phyloP scores from a whole-genome alignment of 2,797 vertebrate genomes.

The Iguana delicatissima region DNA sequence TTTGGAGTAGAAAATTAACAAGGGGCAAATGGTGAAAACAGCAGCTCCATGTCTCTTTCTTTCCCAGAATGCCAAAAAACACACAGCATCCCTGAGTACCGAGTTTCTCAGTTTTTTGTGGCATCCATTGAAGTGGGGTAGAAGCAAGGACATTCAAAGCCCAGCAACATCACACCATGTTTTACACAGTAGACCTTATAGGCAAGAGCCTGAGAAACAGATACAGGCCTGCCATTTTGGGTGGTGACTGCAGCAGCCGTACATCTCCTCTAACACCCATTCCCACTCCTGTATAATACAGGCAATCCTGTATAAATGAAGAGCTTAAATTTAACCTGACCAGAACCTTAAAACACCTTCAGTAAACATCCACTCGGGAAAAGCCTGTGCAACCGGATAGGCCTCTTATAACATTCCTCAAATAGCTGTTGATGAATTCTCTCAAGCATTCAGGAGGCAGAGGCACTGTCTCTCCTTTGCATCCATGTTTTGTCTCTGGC shows the following conservation, averaged over 20 bases:
- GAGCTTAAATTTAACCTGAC: neutral
- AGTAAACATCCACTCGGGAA: neutral
- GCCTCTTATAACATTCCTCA: neutral
- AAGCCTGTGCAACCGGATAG: slow-evolving; percentile 23
- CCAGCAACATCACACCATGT: neutral
- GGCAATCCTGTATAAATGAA: neutral
- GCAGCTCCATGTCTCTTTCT: neutral
- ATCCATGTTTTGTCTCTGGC: neutral
- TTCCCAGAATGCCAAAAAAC: neutral
- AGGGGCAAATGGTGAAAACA: neutral
- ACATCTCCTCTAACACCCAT: neutral
- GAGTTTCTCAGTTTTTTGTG: neutral
- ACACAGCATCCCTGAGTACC: neutral
- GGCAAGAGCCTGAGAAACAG: neutral
- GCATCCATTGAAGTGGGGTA: neutral
- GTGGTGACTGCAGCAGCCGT: neutral
- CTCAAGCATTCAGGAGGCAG: neutral
- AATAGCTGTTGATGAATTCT: neutral
- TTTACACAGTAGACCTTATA: neutral
- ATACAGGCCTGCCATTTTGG: neutral
- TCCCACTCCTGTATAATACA: neutral
- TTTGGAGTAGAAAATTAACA: neutral
- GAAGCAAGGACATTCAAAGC: too few relatives aligned
- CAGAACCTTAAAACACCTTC: neutral
- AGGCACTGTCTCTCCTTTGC: neutral